Evolutionary conservation across 2,113 vertebrate genomes (phyloP).

Genomic region (Shinisaurus crocodilurus): DNA sequence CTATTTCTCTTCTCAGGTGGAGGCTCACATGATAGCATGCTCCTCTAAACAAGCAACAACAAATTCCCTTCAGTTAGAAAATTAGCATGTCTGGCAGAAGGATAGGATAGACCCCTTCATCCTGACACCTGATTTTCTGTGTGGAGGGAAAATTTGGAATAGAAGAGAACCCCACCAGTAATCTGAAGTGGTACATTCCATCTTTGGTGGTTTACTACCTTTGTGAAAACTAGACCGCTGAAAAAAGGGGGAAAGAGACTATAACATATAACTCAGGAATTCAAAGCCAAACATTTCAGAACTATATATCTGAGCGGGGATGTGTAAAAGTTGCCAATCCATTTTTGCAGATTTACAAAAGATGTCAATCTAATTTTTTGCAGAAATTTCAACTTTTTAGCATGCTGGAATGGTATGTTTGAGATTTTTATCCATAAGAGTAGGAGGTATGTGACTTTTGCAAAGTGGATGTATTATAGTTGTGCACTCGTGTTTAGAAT

Average conservation of each 20-base stretch:
- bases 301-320: conserved; percentile 66
- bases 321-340: conserved; percentile 48
- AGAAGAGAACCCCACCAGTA: not conserved
- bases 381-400: conserved; percentile 42
- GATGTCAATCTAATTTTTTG: not conserved
- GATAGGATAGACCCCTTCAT: not conserved
- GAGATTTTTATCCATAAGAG: not conserved
- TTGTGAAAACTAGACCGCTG: not conserved
- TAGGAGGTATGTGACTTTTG: not conserved
- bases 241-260: conserved; percentile 66
- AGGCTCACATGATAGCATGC: not conserved
- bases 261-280: conserved; percentile 69
- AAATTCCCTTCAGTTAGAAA: not conserved
- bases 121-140: not conserved
- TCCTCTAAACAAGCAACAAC: not conserved
- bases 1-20: not conserved
- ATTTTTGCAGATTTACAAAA: conserved; percentile 62
- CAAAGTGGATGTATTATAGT: not conserved
- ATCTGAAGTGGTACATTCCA: conserved; percentile 11
- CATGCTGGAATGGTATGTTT: not conserved
- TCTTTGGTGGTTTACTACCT: conserved; percentile 39
- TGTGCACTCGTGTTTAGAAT: not conserved
- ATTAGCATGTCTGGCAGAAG: not conserved
- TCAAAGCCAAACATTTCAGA: conserved; percentile 67
- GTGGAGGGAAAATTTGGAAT: not conserved